A percentile compares a stretch with the other conserved stretches of the same genome.
Evolutionary conservation across 2,113 vertebrate genomes (phyloP).

Genomic region (Myiozetetes cayanensis): DNA sequence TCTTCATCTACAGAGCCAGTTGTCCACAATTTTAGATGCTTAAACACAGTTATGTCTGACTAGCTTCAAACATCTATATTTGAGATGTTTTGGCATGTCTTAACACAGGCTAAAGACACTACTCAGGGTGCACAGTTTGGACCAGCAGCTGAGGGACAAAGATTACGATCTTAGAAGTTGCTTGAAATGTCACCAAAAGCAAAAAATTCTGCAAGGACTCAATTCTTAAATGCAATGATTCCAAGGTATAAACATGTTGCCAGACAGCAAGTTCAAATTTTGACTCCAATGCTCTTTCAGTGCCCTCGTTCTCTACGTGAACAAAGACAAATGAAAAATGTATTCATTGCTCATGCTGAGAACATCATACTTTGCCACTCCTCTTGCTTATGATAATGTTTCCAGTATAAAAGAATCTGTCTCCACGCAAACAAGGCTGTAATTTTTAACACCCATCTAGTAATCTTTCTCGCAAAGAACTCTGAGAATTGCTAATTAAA

Average conservation of each 20-base stretch:
- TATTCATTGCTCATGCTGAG: background rate
- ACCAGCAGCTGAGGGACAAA: background rate
- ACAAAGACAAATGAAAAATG: background rate
- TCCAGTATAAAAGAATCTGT: background rate
- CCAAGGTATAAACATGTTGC: background rate
- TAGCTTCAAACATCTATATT: background rate
- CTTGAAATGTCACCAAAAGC: background rate
- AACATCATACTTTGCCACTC: background rate
- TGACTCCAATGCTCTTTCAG: background rate
- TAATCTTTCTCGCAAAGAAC: background rate
- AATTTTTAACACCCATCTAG: background rate
- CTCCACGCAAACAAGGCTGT: background rate
- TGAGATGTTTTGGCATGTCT: background rate
- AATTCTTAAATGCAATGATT: background rate
- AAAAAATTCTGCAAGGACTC: background rate
- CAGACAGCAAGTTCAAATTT: background rate
- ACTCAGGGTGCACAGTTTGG: background rate
- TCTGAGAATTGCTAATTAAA: background rate
- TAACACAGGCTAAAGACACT: background rate
- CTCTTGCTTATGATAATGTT: background rate
- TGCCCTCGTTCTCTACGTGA: background rate
- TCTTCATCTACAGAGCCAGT: background rate
- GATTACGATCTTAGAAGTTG: fast-evolving
- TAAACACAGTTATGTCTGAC: background rate
- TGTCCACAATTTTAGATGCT: background rate